Base-by-base conservation (phyloP, 2,888 invertebrate genomes). In the Mesopsocus fuscifrons region DNA sequence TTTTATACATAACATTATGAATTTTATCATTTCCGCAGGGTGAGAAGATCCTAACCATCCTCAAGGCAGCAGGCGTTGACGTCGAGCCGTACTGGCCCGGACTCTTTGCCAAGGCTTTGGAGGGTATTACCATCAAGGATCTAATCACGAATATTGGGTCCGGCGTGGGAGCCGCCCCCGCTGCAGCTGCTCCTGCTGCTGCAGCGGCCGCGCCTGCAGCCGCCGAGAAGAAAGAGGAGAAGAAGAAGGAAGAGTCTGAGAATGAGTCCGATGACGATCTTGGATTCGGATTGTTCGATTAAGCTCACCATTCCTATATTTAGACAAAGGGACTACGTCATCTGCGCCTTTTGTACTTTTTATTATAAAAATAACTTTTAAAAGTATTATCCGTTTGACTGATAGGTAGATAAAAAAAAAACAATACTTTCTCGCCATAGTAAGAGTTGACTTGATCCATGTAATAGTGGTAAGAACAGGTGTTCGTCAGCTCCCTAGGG, bases 81-180 rank as follows among this genome's bases (percentile, higher is more conserved):
- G 83, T 98, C 32, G 98, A 98, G 64, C 94, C 97, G 16, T 97
- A 94, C 70, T 98, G 98, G 98, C 94, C 97, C 34, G 89, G 92
- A 55, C 74, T 98, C 45, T 98, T 97, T 64, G 89, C 97, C 51
- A 94, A 95, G 65, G 89, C 95, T 31, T 67, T 98, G 51, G 94
- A 95, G 63, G 89, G 89, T 49, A 68, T 95, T 50, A 91, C 91
- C 60, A 78, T 97, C 44, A 88, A 87, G 57, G 87, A 89, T 48
- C 68, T 95, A 57, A 85, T 95, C 62, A 84, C 88, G 49, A 91
- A 83, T 65, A 80, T 95, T 56, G 88, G 92, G 16, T 82, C 88
- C 41, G 87, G 89, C 49, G 89, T 81, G 46, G 92, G 89, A 46
- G 73, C 82, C 51, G 87, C 82, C 21, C 78, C 68, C 26, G 71